A percentile compares a stretch with the other conserved stretches of the same genome.
These are phyloP conservation scores for Protomyctophum bolini DNA, from an alignment of 2,113 vertebrate species.

Conservation along the genomic window DNA sequence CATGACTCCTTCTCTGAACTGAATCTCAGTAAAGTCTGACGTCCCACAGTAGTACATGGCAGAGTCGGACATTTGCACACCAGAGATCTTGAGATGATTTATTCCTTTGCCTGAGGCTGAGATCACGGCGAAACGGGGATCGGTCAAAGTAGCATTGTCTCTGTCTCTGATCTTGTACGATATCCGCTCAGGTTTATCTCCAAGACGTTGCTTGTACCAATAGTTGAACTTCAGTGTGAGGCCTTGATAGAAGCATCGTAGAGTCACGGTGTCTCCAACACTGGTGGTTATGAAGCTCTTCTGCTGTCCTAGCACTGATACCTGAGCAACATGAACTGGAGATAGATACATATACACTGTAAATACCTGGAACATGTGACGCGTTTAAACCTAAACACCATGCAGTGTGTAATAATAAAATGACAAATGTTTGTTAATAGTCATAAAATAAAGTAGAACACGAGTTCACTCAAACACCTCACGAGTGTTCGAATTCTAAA, in stretches of 20 bases:
- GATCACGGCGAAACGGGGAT: not conserved
- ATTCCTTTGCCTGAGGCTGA: fast-evolving
- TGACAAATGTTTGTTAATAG: too few relatives aligned
- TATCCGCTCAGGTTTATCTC: constrained; percentile 38
- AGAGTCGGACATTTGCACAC: not conserved
- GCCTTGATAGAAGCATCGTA: constrained; percentile 31
- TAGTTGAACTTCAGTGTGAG: too few relatives aligned
- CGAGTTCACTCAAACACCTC: too few relatives aligned
- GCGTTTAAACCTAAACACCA: too few relatives aligned
- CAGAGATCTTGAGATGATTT: constrained; percentile 36
- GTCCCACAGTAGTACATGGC: too few relatives aligned
- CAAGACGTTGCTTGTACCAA: constrained; percentile 59
- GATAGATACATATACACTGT: too few relatives aligned
- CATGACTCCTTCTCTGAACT: constrained; percentile 58
- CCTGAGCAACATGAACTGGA: too few relatives aligned
- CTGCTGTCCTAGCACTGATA: not conserved
- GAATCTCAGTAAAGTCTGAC: constrained; percentile 41
- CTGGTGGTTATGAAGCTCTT: constrained; percentile 17
- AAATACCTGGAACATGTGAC: too few relatives aligned
- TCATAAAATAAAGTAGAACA: too few relatives aligned
- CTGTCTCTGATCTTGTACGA: constrained; percentile 12
- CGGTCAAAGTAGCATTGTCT: not conserved
- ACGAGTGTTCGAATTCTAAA: too few relatives aligned
- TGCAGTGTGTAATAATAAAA: too few relatives aligned
- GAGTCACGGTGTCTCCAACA: constrained; percentile 31